These are phyloP conservation scores for Tetranychus truncatus DNA, from an alignment of 2,888 invertebrate species.

Conservation along the genomic window DNA sequence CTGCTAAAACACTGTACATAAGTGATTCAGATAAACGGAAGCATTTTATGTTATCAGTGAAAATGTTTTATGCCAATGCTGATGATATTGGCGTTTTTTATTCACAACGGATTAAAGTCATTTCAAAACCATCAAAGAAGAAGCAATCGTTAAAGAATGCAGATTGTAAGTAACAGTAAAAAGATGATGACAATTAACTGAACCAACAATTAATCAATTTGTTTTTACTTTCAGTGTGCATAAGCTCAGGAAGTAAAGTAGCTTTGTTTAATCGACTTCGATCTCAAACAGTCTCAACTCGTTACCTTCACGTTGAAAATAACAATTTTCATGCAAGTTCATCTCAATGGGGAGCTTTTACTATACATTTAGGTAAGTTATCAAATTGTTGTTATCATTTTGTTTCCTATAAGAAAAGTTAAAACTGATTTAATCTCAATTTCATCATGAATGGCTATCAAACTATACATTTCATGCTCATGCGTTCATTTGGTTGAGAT, in stretches of 20 bases:
- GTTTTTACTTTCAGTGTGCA: slow-evolving; percentile 48
- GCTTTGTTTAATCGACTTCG: slow-evolving; percentile 92
- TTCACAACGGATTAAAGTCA: slow-evolving; percentile 97
- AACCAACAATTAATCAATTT: neutral
- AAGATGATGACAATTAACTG: neutral
- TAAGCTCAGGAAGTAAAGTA: slow-evolving; percentile 96
- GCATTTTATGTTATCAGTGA: slow-evolving; percentile 95
- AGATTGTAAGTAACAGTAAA: slow-evolving; percentile 43
- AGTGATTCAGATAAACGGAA: slow-evolving; percentile 97
- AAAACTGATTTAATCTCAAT: too few relatives aligned
- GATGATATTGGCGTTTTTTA: slow-evolving; percentile 97
- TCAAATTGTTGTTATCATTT: too few relatives aligned
- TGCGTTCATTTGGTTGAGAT: too few relatives aligned
- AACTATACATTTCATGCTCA: too few relatives aligned
- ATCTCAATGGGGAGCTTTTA: slow-evolving; percentile 98
- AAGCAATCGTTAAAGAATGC: slow-evolving; percentile 98
- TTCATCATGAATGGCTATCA: too few relatives aligned
- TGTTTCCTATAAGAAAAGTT: too few relatives aligned
- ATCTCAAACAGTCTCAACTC: slow-evolving; percentile 97
- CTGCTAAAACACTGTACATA: slow-evolving; percentile 95
- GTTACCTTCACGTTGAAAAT: slow-evolving; percentile 95
- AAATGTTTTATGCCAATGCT: slow-evolving; percentile 96
- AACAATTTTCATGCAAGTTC: slow-evolving; percentile 97
- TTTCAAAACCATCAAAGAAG: slow-evolving; percentile 98
- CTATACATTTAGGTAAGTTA: slow-evolving; percentile 50